Percentiles rank a stretch among this genome's conserved stretches.
These are phyloP conservation scores for Melanophora roralis DNA, from an alignment of 2,888 invertebrate species.

Conservation along the genomic window DNA sequence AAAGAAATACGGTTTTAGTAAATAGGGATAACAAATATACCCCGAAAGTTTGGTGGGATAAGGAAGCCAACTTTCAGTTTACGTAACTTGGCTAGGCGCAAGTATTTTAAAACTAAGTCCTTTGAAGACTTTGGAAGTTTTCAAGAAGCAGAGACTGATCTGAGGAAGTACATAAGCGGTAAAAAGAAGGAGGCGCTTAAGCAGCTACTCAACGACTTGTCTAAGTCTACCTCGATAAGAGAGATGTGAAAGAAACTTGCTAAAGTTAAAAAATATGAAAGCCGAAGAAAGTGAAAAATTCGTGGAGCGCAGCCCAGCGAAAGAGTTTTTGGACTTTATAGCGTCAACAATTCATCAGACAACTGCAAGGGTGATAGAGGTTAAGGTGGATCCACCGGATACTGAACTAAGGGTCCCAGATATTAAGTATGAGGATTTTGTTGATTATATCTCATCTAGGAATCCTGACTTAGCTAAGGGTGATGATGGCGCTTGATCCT, in stretches of 20 bases:
- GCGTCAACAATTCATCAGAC: not conserved
- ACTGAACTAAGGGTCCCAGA: not conserved
- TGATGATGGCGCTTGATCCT: not conserved
- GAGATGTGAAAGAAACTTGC: constrained; percentile 24
- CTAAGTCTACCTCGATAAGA: not conserved
- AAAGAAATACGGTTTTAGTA: not conserved
- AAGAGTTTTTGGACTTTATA: not conserved
- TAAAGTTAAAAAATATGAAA: constrained; percentile 14
- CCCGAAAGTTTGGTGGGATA: constrained; percentile 28
- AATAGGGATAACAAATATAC: not conserved
- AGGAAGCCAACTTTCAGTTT: not conserved
- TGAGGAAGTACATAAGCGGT: not conserved
- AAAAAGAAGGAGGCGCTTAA: not conserved
- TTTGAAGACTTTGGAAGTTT: not conserved
- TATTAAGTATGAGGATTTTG: not conserved
- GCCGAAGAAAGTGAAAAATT: not conserved
- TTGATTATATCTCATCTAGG: no score
- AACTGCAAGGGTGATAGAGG: not conserved
- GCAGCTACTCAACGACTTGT: accelerated
- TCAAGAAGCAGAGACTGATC: not conserved
- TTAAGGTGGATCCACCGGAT: not conserved
- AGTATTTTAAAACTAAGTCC: not conserved
- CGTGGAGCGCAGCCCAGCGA: not conserved
- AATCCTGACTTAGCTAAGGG: not conserved
- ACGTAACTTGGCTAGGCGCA: not conserved